Evolutionary conservation across 1,140 invertebrate genomes (phyloP).

Genomic region (Drosophila triauraria): DNA sequence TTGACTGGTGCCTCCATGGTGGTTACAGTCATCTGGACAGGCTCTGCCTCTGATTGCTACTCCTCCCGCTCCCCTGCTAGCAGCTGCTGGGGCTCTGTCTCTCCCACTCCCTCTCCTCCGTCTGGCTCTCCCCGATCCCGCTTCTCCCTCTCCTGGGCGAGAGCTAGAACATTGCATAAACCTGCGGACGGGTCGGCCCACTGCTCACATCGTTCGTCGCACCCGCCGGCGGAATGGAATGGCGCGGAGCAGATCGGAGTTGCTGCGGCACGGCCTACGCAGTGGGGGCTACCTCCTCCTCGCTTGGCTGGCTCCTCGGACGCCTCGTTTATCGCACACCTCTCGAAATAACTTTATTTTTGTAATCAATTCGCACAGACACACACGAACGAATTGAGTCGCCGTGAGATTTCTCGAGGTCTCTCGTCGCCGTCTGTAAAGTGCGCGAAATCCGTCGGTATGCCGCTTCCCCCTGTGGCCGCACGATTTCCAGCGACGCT

Average conservation of each 20-base stretch:
- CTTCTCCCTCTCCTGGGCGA: slow-evolving; percentile 50
- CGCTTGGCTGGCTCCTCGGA: slow-evolving; percentile 4
- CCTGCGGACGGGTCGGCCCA: slow-evolving; percentile 51
- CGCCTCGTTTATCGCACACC: slow-evolving; percentile 29
- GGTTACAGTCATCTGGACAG: slow-evolving; percentile 79
- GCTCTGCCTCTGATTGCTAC: slow-evolving; percentile 21
- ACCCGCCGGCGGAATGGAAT: slow-evolving; percentile 13
- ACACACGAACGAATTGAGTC: slow-evolving; percentile 11
- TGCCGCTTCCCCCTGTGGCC: slow-evolving; percentile 10
- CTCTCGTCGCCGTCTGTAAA: slow-evolving; percentile 19
- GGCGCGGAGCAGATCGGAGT: slow-evolving; percentile 3
- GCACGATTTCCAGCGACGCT: neutral
- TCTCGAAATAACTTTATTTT: slow-evolving; percentile 40
- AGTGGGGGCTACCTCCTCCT: slow-evolving; percentile 14
- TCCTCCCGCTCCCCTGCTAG: neutral
- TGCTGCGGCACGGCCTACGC: neutral
- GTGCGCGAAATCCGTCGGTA: slow-evolving; percentile 2
- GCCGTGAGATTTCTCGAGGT: slow-evolving; percentile 19
- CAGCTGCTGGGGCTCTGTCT: slow-evolving; percentile 3
- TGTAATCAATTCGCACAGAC: slow-evolving; percentile 44
- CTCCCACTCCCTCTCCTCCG: slow-evolving; percentile 21
- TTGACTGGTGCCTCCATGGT: slow-evolving; percentile 80
- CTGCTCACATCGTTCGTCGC: slow-evolving; percentile 64
- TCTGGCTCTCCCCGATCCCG: slow-evolving; percentile 14
- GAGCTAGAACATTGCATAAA: slow-evolving; percentile 82